A percentile compares a stretch with the other conserved stretches of the same genome.
These are phyloP conservation scores for Thunnus albacares DNA, from an alignment of 2,797 vertebrate genomes.

Conservation along the genomic window DNA sequence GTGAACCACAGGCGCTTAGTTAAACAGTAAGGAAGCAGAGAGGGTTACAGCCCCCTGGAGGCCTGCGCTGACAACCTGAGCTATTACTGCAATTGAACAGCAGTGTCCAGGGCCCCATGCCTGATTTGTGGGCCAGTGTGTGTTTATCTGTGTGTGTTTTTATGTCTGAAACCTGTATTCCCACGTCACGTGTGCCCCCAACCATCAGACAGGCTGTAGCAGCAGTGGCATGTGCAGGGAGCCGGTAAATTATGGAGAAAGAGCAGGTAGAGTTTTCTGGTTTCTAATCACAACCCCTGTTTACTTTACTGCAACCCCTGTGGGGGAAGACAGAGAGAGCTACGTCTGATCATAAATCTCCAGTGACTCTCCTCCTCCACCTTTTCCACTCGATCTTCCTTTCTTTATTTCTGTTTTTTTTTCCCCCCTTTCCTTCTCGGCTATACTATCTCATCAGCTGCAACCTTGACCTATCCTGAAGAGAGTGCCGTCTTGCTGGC, in stretches of 20 bases:
- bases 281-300: slow-evolving; percentile 73
- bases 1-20: slow-evolving; percentile 42
- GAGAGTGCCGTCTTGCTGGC: slow-evolving; percentile 11
- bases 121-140: slow-evolving; percentile 62
- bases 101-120: slow-evolving; percentile 43
- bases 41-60: slow-evolving; percentile 54
- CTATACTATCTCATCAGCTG: slow-evolving; percentile 65
- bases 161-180: slow-evolving; percentile 29
- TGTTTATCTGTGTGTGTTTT: slow-evolving; percentile 52
- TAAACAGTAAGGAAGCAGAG: slow-evolving; percentile 52
- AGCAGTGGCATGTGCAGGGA: slow-evolving; percentile 40
- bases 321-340: slow-evolving; percentile 51
- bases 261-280: slow-evolving; percentile 56
- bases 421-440: background rate
- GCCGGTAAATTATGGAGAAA: slow-evolving; percentile 63
- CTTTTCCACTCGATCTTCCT: slow-evolving; percentile 39
- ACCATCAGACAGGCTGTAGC: slow-evolving; percentile 30
- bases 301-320: slow-evolving; percentile 62
- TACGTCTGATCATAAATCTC: slow-evolving; percentile 61
- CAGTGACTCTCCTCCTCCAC: slow-evolving; percentile 35
- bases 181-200: slow-evolving; percentile 19
- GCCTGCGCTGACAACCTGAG: slow-evolving; percentile 62
- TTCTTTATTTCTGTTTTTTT: slow-evolving; percentile 19
- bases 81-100: slow-evolving; percentile 66
- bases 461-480: slow-evolving; percentile 71